These are phyloP conservation scores for Ectemnius cavifrons DNA, from an alignment of 2,888 invertebrate species.

Conservation along the genomic window DNA sequence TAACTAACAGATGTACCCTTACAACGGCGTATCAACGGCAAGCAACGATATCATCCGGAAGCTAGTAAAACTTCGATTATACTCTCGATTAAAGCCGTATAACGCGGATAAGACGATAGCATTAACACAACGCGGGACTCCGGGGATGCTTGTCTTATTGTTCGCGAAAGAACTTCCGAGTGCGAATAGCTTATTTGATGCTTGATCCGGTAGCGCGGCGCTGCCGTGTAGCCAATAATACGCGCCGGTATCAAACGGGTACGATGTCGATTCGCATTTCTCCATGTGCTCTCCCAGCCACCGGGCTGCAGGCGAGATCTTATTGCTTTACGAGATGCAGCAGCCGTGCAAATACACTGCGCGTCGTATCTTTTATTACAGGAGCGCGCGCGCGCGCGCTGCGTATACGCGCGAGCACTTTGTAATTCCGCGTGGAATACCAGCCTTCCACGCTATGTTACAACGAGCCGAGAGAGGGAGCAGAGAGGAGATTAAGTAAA, in stretches of 20 bases:
- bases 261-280: not conserved
- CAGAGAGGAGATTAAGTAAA: conserved; percentile 19
- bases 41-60: not conserved
- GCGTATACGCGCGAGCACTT: conserved; percentile 12
- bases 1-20: no score
- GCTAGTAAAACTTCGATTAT: no score
- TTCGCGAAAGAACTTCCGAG: conserved; percentile 34
- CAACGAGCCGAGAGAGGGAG: not conserved
- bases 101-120: no score
- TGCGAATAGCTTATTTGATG: conserved; percentile 43
- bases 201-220: conserved; percentile 15
- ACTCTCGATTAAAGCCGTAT: no score
- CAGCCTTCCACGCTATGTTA: conserved; percentile 11
- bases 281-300: conserved; percentile 1
- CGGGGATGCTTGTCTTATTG: conserved; percentile 49
- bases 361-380: conserved; percentile 11
- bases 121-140: conserved; percentile 12
- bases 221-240: conserved; percentile 29
- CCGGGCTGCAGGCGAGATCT: conserved; percentile 46
- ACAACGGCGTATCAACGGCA: no score
- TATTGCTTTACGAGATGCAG: conserved; percentile 52
- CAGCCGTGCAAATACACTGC: conserved; percentile 51
- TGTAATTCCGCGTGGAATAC: conserved; percentile 32
- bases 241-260: not conserved
- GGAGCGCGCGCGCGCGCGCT: conserved; percentile 11